Evolutionary conservation across 2,797 vertebrate genomes (phyloP).

Genomic region (Nyctalus aviator): DNA sequence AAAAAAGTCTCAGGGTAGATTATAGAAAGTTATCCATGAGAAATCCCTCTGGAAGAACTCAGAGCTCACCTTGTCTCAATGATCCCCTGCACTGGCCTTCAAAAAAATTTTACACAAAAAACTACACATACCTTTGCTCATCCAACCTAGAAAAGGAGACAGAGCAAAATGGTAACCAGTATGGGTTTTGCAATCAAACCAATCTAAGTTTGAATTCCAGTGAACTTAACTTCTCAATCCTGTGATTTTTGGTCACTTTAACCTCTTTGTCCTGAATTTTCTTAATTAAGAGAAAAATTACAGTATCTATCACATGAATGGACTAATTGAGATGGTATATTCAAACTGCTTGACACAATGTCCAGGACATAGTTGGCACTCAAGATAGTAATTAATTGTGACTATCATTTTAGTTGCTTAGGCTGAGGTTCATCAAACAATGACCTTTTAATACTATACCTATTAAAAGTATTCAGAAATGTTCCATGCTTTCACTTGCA

Average conservation of each 20-base stretch:
- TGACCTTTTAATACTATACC: neutral
- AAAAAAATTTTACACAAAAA: neutral
- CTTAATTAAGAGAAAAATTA: neutral
- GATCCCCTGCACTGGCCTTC: neutral
- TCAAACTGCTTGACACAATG: neutral
- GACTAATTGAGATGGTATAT: neutral
- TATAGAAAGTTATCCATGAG: neutral
- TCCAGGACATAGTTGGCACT: neutral
- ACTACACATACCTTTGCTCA: no score
- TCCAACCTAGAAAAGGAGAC: neutral
- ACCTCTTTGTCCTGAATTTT: neutral
- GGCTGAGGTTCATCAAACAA: neutral
- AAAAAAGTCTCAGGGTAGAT: neutral
- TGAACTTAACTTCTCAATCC: neutral
- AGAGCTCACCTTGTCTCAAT: neutral
- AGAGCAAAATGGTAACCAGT: fast-evolving
- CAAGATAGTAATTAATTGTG: neutral
- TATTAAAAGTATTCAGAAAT: neutral
- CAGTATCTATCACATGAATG: neutral
- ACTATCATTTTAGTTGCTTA: neutral
- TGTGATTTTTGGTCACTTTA: neutral
- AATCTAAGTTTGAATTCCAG: neutral
- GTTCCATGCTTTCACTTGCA: neutral
- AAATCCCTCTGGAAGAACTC: neutral
- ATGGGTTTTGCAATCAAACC: neutral